Base-by-base conservation (phyloP, 2,888 invertebrate genomes). In the Carabus problematicus region DNA sequence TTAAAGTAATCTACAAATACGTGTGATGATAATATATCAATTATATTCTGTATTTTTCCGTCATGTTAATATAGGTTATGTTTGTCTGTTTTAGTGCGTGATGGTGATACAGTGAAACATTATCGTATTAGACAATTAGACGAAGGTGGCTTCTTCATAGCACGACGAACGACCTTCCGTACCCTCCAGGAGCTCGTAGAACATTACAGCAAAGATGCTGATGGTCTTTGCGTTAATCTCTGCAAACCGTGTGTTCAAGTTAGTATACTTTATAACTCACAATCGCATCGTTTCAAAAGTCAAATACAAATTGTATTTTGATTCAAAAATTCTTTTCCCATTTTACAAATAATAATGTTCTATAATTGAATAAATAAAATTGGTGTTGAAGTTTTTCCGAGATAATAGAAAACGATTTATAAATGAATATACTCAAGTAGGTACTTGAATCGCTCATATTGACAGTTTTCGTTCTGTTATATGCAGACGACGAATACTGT, bases 91-190 rank as follows among this genome's bases (percentile, higher is more conserved):
- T 68, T 84, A 96, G 98, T 99, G 74, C 91, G 98, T 75, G 99
- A 99, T 85, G 98, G 97, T 73, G 98, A 98, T 83, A 97, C 98
- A 60, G 98, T 99, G 72, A 99, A 99, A 82, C 99, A 99, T 85
- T 99, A 99, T 85, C 91, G 99, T 80, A 98, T 99, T 82, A 88
- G 98, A 76, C 98, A 98, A 84, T 85, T 99, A 79, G 99, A 99
- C 83, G 98, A 99, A 82, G 95, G 98, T 72, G 98, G 98, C 64
- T 99, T 98, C 86, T 99, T 98, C 88, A 99, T 99, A 78, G 98
- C 99, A 70, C 88, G 98, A 76, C 89, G 99, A 80, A 97, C 97
- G 76, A 97, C 98, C 73, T 99, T 99, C 87, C 89, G 96, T 76
- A 97, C 97, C 11, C 87, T 99, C 61, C 95, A 97, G 82, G 98